A percentile compares a stretch with the other conserved stretches of the same genome.
phyloP scores from a whole-genome alignment of 64 coral and sea anemone species.

The Montipora efflorescens region DNA sequence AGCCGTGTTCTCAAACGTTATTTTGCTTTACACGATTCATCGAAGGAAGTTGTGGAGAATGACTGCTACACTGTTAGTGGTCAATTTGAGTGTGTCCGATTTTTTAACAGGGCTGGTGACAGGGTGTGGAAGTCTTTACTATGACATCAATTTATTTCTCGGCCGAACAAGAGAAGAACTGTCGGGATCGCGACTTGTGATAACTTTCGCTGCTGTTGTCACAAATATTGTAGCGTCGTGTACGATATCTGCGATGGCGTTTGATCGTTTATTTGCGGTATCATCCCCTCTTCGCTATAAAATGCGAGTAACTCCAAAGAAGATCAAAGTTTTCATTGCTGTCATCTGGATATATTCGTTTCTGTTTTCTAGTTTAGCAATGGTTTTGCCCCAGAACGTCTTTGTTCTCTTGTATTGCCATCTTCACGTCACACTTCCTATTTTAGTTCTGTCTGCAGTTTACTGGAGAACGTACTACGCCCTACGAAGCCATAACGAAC shows the following conservation, averaged over 20 bases:
- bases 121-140: slow-evolving; percentile 5
- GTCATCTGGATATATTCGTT: not conserved
- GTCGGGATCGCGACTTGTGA: not conserved
- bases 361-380: not conserved
- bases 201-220: not conserved
- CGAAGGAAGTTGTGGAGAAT: not conserved
- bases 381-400: not conserved
- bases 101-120: not conserved
- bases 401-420: slow-evolving; percentile 2
- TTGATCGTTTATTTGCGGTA: not conserved
- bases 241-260: not conserved
- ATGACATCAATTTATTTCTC: not conserved
- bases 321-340: not conserved
- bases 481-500: not conserved
- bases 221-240: slow-evolving; percentile 7
- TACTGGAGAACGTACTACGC: slow-evolving; percentile 1
- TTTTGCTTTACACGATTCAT: not conserved
- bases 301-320: not conserved
- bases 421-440: slow-evolving; percentile 9
- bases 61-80: not conserved
- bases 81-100: not conserved
- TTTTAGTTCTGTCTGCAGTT: not conserved
- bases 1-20: not conserved
- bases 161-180: not conserved
- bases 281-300: not conserved